Conservation (phyloP, 2,113 vertebrate genomes). For the Mus musculus region DNA sequence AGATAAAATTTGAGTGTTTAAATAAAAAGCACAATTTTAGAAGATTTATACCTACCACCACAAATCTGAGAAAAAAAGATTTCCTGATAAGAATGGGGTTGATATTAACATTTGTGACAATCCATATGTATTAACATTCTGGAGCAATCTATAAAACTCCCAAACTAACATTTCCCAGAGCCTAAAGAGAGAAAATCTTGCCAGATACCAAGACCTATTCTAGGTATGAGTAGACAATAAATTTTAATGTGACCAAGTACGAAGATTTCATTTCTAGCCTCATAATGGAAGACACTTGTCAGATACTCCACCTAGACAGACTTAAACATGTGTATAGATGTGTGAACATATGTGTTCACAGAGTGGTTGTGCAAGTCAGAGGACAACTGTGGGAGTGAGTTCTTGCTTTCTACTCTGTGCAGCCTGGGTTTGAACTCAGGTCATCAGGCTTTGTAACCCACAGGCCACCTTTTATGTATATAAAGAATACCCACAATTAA, state of each 20-base stretch:
- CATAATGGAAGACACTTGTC: slow-evolving; percentile 19
- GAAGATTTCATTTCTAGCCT: slow-evolving; percentile 34
- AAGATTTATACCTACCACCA: slow-evolving; percentile 27
- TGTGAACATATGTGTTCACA: neutral
- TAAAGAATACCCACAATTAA: neutral
- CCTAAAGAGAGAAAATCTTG: neutral
- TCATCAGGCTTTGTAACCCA: no score
- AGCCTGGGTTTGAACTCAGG: neutral
- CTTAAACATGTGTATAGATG: neutral
- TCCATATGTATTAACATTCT: neutral
- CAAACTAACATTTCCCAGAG: neutral
- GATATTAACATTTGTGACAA: neutral
- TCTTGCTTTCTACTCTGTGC: neutral
- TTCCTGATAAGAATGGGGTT: slow-evolving; percentile 1
- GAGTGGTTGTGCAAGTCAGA: neutral
- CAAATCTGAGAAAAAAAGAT: neutral
- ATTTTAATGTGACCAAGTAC: slow-evolving; percentile 24
- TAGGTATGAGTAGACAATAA: neutral
- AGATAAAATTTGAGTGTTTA: slow-evolving; percentile 27
- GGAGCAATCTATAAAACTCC: neutral
- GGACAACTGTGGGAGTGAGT: neutral
- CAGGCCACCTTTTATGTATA: neutral
- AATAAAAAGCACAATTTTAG: slow-evolving; percentile 29
- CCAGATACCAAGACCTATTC: slow-evolving; percentile 6
- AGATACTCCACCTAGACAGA: neutral